Base-by-base conservation (phyloP, 2,113 vertebrate species). In the Cryptotis parvus region DNA sequence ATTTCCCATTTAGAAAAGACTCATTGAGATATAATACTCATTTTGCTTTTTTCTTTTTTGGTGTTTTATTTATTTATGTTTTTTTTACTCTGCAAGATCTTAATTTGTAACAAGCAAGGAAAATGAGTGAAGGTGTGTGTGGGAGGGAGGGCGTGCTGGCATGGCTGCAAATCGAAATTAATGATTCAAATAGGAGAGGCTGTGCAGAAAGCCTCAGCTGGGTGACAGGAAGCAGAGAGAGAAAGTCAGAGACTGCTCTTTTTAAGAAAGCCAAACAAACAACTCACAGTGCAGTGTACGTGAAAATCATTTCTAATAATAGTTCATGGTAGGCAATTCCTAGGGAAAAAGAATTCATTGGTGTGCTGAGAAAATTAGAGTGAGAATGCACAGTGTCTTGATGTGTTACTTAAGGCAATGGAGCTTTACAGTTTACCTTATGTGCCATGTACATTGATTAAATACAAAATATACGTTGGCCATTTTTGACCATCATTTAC, bases 401-500 rank as follows among this genome's bases (percentile, higher is more conserved):
- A 93, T 86, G 39, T 94, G 94, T 97, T 97, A 97, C 97, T 98
- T 96, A 97, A 97, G 96, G 95, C 97, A 76, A 89, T 89, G 94
- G 96, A 93, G 96, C 96, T 96, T 97, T 97, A 89, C 96, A 79
- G 96, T 96, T 97, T 97, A 96, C 97, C 96, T 96, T 96, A 94
- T 94, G 89, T 97, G 97, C 96, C 97, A 94, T 96, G 97, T 97
- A 96, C 97, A 98, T 98, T 97, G 98, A 98, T 98, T 98, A 97
- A 98, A 97, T 90, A 97, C 94, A 91, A 96, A 97, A 97, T 98
- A 97, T 98, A 98, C 96, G 94, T 95, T 95, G 95, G 96, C 96
- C 97, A 96, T 98, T 98, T 97, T 97, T 97, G 97, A 96, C 97
- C 97, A 98, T 98, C 97, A 98, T 98, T 98, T 98, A 97, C 95